These are phyloP conservation scores for Thera britannica DNA, from an alignment of 2,888 invertebrate species.

Conservation along the genomic window DNA sequence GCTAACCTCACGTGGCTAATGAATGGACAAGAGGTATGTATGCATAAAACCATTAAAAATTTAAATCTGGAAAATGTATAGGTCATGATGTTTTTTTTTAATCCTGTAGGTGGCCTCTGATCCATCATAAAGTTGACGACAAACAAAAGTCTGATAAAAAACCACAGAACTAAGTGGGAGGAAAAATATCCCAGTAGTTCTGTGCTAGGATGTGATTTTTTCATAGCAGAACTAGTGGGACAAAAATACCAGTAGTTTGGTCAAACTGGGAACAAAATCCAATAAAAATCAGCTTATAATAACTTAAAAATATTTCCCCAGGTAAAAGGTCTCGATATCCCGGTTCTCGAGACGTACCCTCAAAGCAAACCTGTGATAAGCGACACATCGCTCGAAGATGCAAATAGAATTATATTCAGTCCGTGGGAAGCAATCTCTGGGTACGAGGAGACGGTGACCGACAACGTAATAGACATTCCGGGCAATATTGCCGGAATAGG, in stretches of 20 bases:
- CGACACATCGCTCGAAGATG: conserved; percentile 79
- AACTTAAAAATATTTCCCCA: conserved; percentile 46
- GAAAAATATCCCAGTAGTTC: no score
- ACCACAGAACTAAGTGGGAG: no score
- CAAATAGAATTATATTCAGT: conserved; percentile 83
- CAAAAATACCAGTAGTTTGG: no score
- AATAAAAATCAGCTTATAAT: conserved; percentile 15
- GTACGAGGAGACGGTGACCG: conserved; percentile 75
- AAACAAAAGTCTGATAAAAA: no score
- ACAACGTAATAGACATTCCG: conserved; percentile 78
- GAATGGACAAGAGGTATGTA: conserved; percentile 86
- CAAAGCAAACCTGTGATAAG: conserved; percentile 71
- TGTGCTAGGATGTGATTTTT: no score
- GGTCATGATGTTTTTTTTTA: no score
- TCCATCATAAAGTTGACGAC: no score
- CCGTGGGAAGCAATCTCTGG: conserved; percentile 80
- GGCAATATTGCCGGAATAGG: conserved; percentile 65
- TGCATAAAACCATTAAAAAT: no score
- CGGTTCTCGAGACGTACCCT: conserved; percentile 64
- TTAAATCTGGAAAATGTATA: no score
- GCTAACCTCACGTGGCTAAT: conserved; percentile 88
- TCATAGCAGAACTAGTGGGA: no score
- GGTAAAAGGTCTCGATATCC: conserved; percentile 80
- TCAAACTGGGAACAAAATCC: no score
- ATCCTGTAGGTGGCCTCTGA: no score